Evolutionary conservation across 2,797 vertebrate genomes (phyloP), one percentile per base, ranked within the genome.

Genomic region (Sebastes trivittatus): DNA sequence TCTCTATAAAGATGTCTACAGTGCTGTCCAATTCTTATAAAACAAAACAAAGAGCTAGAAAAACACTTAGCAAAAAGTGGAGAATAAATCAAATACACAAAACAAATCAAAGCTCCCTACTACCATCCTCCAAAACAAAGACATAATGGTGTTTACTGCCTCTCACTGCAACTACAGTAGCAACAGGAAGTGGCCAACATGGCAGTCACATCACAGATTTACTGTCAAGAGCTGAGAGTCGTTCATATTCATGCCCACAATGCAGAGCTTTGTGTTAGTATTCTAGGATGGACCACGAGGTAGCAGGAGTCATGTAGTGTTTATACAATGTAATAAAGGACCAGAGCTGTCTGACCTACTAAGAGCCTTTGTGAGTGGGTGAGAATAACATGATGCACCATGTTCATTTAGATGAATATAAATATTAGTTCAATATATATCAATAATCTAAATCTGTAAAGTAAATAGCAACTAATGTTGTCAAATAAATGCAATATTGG

Each of bases 271-370:
- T 70, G 54, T 29, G 27, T 38, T 25, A 2, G n/a, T 67, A 3
- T 64, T 79, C 27, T 52, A 1, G 16, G 1, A 63, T 6, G 9
- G 20, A 72, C 76, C 86, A 78, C 71, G n/a, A 27, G 81, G 66
- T 30, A 84, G 89, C 79, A 66, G 76, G 29, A 86, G 49, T 34
- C 73, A 1, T 23, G 72, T 30, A 8, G 46, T 52, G 68, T 64
- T 70, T 72, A 16, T 30, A 60, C 16, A 55, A 22, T 14, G 36
- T 7, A 46, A 27, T 23, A 6, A 66, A 11, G 11, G 27, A 16
- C 20, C 65, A 34, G 49, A 32, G 61, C 63, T 25, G 52, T 11
- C 14, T 64, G 49, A 80, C 61, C 67, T 27, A 20, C n/a, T 5
- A 30, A 32, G 54, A 18, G 30, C 4, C 64, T 29, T 27, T 52